Percentiles rank a stretch among this genome's conserved stretches.
phyloP scores from a whole-genome alignment of 2,888 invertebrate species.

The Pantelozetes paolii region DNA sequence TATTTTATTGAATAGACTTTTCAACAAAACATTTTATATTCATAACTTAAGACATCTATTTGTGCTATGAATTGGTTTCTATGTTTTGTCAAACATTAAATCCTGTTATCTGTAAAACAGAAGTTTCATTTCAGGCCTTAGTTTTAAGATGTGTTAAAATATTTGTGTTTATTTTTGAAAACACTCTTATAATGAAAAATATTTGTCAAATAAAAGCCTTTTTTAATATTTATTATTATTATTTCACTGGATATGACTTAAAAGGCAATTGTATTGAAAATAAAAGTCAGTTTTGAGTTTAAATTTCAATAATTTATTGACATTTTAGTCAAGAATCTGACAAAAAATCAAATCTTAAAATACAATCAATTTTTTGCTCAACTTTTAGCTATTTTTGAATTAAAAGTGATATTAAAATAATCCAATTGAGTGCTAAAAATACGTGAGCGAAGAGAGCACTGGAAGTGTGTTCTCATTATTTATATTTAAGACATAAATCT shows the following conservation, averaged over 20 bases:
- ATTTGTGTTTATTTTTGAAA: background rate
- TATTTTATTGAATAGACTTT: background rate
- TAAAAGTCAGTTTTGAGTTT: background rate
- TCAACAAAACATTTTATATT: no score
- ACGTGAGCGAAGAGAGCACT: background rate
- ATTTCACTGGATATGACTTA: background rate
- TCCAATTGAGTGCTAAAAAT: conserved; percentile 3
- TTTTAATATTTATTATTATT: no score
- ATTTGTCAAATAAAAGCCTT: background rate
- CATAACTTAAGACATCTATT: background rate
- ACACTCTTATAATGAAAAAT: background rate
- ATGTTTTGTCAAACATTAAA: background rate
- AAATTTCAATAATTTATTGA: background rate
- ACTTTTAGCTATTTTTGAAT: background rate
- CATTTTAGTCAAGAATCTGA: background rate
- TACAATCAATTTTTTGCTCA: background rate
- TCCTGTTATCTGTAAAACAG: background rate
- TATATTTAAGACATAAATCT: background rate
- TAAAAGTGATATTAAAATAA: background rate
- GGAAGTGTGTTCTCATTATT: background rate
- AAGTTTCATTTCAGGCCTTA: background rate
- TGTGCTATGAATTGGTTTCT: background rate
- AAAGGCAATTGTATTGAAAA: background rate
- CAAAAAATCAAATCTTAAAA: background rate
- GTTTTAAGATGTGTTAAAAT: background rate